Evolutionary conservation across 2,888 invertebrate genomes (phyloP).

Genomic region (Baccha elongata): DNA sequence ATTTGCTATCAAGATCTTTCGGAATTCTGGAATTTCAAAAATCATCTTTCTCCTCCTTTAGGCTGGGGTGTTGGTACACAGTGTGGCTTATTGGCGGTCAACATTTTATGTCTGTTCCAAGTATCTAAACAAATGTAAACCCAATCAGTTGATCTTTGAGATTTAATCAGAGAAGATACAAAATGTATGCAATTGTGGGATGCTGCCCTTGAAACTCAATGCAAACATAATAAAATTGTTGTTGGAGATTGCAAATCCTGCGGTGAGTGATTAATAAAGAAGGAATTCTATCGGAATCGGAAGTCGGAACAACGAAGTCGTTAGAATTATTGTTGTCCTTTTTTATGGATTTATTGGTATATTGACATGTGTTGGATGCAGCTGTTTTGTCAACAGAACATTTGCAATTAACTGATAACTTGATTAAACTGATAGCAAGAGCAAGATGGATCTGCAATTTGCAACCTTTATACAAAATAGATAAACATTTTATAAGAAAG

Average conservation of each 20-base stretch:
- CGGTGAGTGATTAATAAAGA: conserved; percentile 34
- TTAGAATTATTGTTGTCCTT: conserved; percentile 34
- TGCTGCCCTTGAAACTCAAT: conserved; percentile 35
- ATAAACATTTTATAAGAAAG: no score
- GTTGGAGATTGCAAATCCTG: conserved; percentile 3
- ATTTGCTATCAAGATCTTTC: conserved; percentile 50
- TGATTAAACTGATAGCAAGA: no score
- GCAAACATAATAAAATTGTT: conserved; percentile 21
- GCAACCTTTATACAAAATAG: no score
- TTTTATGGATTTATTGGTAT: conserved; percentile 18
- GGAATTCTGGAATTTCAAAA: conserved; percentile 22
- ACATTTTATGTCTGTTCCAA: conserved; percentile 19
- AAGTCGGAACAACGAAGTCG: conserved; percentile 46
- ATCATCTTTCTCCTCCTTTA: conserved; percentile 53
- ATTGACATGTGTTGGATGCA: conserved; percentile 53
- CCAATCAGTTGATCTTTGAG: conserved; percentile 31
- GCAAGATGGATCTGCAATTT: no score
- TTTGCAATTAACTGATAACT: conserved; percentile 27
- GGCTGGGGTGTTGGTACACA: conserved; percentile 24
- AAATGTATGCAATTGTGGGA: conserved; percentile 6
- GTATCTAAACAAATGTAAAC: conserved; percentile 42
- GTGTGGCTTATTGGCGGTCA: conserved; percentile 67
- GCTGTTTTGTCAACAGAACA: conserved; percentile 40
- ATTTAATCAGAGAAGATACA: conserved; percentile 49
- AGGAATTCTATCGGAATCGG: conserved; percentile 15